These are phyloP conservation scores for Bombylius major DNA, from an alignment of 2,888 invertebrate genomes.

Conservation along the genomic window DNA sequence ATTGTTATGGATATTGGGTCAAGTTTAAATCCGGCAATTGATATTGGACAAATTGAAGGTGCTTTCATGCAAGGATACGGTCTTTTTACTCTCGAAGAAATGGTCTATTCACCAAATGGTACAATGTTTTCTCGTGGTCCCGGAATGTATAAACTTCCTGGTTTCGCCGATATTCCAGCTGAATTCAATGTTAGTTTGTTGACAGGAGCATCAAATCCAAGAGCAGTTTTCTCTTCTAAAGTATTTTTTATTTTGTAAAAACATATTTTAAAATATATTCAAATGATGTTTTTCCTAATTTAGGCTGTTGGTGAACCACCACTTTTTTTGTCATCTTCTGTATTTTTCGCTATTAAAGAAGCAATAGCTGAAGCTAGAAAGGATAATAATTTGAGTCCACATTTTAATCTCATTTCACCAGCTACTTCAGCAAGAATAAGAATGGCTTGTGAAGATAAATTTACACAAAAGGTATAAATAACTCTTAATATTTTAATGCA, in stretches of 20 bases:
- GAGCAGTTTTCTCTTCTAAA: slow-evolving; percentile 92
- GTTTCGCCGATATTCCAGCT: slow-evolving; percentile 80
- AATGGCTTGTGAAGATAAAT: slow-evolving; percentile 76
- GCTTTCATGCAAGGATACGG: slow-evolving; percentile 92
- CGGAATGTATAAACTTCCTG: slow-evolving; percentile 88
- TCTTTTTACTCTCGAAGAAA: slow-evolving; percentile 79
- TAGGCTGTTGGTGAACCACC: slow-evolving; percentile 95
- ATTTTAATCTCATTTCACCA: slow-evolving; percentile 64
- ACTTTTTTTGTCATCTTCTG: slow-evolving; percentile 74
- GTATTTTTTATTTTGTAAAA: slow-evolving; percentile 36
- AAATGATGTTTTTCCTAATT: slow-evolving; percentile 13
- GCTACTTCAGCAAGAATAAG: slow-evolving; percentile 81
- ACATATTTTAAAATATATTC: neutral
- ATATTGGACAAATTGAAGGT: slow-evolving; percentile 94
- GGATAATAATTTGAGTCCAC: slow-evolving; percentile 48
- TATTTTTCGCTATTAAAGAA: slow-evolving; percentile 80
- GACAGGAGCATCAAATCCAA: slow-evolving; percentile 79
- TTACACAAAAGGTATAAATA: slow-evolving; percentile 56
- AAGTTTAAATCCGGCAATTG: slow-evolving; percentile 91
- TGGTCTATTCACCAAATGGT: slow-evolving; percentile 75
- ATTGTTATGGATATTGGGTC: slow-evolving; percentile 96
- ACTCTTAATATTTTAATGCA: neutral
- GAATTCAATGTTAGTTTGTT: slow-evolving; percentile 87
- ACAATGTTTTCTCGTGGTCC: slow-evolving; percentile 75
- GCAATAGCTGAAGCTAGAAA: slow-evolving; percentile 68